Evolutionary conservation across 2,113 vertebrate genomes (phyloP).

Genomic region (Perca schrenkii): DNA sequence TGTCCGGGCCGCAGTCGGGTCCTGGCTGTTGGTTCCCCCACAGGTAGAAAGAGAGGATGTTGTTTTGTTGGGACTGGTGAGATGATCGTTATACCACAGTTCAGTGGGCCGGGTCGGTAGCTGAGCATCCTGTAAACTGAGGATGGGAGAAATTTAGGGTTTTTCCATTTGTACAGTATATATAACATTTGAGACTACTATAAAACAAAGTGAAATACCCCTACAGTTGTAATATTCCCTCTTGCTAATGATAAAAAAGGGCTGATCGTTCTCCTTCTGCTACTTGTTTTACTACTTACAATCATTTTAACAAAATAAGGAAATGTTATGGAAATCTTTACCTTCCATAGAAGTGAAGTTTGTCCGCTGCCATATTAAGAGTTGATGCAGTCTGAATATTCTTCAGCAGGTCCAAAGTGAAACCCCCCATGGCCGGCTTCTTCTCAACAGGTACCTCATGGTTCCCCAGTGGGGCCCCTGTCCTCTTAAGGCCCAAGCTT

Average conservation of each 20-base stretch:
- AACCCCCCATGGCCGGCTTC: constrained; percentile 80
- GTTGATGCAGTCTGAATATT: constrained; percentile 73
- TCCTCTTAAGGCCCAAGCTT: constrained; percentile 78
- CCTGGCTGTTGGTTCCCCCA: constrained; percentile 47
- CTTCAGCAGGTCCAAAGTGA: constrained; percentile 81
- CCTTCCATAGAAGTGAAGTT: constrained; percentile 82
- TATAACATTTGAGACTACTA: neutral
- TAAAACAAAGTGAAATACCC: neutral
- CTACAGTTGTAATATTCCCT: neutral
- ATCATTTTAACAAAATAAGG: neutral
- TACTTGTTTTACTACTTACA: neutral
- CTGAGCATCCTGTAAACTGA: constrained; percentile 69
- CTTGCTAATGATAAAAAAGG: neutral
- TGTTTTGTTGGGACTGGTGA: constrained; percentile 66
- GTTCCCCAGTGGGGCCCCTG: constrained; percentile 71
- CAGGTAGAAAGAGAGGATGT: constrained; percentile 41
- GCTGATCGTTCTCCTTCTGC: neutral
- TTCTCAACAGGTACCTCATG: constrained; percentile 81
- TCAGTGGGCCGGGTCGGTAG: constrained; percentile 69
- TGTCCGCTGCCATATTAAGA: constrained; percentile 68
- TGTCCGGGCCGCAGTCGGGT: constrained; percentile 37
- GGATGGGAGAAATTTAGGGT: neutral
- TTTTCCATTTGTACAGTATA: neutral
- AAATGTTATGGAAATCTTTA: constrained; percentile 54
- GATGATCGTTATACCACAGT: constrained; percentile 72